phyloP scores from a whole-genome alignment of 2,888 invertebrate genomes.

The Chironomus tentans region DNA sequence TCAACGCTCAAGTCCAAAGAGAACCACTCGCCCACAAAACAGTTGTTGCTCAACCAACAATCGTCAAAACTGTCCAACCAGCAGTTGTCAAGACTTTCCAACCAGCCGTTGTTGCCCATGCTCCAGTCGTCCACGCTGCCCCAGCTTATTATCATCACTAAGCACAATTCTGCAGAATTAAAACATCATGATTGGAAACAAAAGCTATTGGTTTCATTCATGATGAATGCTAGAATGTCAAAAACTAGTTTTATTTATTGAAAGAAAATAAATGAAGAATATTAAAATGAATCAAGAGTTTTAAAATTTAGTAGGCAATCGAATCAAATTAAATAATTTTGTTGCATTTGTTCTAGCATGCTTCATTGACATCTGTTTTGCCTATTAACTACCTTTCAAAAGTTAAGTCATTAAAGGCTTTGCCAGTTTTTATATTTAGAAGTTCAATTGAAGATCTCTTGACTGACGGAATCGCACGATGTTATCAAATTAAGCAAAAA shows the following conservation, averaged over 20 bases:
- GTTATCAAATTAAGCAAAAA: no score
- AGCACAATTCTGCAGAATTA: not conserved
- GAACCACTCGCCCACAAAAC: conserved; percentile 33
- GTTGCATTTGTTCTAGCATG: no score
- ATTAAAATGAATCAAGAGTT: no score
- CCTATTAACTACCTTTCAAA: no score
- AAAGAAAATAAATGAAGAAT: not conserved
- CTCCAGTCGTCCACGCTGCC: no score
- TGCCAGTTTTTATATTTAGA: no score
- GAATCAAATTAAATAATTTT: no score
- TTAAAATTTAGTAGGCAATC: no score
- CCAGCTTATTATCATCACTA: conserved; percentile 23
- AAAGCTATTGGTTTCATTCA: conserved; percentile 21
- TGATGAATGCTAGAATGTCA: conserved; percentile 3
- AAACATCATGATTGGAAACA: not conserved
- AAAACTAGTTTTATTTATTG: not conserved
- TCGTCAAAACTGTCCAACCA: conserved; percentile 26
- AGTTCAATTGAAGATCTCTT: no score
- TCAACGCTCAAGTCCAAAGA: conserved; percentile 37
- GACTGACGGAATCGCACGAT: no score
- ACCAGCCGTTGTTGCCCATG: conserved; percentile 26
- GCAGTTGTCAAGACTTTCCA: conserved; percentile 2
- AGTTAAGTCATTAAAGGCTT: no score
- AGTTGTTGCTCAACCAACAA: conserved; percentile 29
- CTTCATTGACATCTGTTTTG: no score